Evolutionary conservation across 1,140 invertebrate genomes (phyloP), one percentile per base, ranked within the genome.

Genomic region (Neodiprion lecontei): DNA sequence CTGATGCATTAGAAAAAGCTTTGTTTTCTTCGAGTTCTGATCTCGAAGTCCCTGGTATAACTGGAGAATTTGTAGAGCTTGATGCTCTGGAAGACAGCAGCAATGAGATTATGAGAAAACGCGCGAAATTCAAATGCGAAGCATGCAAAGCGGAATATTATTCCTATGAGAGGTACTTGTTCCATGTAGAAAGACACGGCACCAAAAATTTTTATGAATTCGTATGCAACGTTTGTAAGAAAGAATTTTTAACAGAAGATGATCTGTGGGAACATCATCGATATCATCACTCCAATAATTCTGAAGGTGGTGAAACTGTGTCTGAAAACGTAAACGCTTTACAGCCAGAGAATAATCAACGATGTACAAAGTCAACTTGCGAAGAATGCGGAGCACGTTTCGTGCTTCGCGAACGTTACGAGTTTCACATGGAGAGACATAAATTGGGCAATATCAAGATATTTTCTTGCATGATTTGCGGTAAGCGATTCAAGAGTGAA

Each of bases 341-440:
- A 14, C 53, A 9, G 7, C n/a, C n/a, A 14, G 53, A 61, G 53
- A 61, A 61, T 17, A 17, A 17, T 14, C 11, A 9, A 17, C 11
- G n/a, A 17, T 61, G 5, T 61, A 61, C 53, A 61, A 61, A 61
- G 53, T 61, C 53, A 17, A 61, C 53, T 61, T 61, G 53, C 53
- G 53, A 61, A 17, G 53, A 61, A 17, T 61, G 53, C 53, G 53
- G 53, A 0, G 53, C 53, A 17, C 11, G 53, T 5, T 61, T 61
- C 53, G 53, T 61, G 9, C 53, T 61, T 5, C 11, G 53, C 4
- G 53, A 61, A 17, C 53, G 53, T 14, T 61, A 61, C 53, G 53
- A 61, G 53, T 61, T 69, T 69, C 21, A 69, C 40, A 69, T 69
- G 67, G 67, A 69, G 40, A 21, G 21, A 69, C 17, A 69, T 23